These are phyloP conservation scores for Nyctibius bracteatus DNA, from an alignment of 2,113 vertebrate genomes.

Conservation along the genomic window DNA sequence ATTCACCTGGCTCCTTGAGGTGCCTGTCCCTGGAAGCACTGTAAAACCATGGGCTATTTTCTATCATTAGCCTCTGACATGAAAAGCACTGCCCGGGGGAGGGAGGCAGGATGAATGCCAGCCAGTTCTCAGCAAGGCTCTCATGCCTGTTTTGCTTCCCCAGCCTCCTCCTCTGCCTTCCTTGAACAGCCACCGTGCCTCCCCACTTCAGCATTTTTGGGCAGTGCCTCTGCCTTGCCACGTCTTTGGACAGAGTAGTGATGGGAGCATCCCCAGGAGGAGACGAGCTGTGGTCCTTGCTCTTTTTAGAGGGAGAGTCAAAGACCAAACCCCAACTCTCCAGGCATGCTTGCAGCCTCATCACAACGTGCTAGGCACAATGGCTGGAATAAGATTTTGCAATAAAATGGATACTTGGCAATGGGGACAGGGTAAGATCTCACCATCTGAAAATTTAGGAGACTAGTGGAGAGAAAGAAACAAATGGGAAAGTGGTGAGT, in stretches of 20 bases:
- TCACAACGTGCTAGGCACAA: neutral
- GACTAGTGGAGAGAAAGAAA: neutral
- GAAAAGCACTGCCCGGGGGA: neutral
- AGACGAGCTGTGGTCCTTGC: neutral
- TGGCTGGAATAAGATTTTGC: neutral
- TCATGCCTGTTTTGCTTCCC: neutral
- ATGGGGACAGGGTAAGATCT: neutral
- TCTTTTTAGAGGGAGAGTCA: neutral
- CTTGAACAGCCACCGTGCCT: neutral
- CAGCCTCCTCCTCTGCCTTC: neutral
- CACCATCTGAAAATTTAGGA: neutral
- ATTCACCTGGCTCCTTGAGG: neutral
- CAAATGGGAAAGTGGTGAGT: neutral
- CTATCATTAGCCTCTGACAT: neutral
- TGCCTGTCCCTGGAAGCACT: neutral
- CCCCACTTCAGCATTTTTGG: fast-evolving
- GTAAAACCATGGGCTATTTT: neutral
- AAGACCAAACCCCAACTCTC: neutral
- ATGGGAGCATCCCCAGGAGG: neutral
- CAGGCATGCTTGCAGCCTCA: neutral
- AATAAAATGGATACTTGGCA: neutral
- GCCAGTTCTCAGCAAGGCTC: neutral
- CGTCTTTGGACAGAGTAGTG: neutral
- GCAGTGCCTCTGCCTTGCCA: neutral
- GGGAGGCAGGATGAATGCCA: neutral